A percentile compares a stretch with the other conserved stretches of the same genome.
These are phyloP conservation scores for Machaerirhynchus nigripectus DNA, from an alignment of 2,113 vertebrate genomes.

Conservation along the genomic window DNA sequence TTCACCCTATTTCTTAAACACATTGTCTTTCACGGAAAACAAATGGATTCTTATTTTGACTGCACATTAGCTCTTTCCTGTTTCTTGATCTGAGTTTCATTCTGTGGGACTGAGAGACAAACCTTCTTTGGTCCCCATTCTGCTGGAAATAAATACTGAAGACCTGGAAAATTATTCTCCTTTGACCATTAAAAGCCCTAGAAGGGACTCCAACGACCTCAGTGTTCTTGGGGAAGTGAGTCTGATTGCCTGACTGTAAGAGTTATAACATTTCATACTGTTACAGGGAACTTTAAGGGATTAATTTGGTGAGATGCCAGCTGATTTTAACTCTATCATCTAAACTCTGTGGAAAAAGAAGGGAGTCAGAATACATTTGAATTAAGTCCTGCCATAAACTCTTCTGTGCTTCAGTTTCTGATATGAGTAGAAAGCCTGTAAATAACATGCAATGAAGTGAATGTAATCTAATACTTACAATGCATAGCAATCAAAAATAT, in stretches of 20 bases:
- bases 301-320: background rate
- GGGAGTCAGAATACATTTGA: background rate
- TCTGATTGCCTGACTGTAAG: background rate
- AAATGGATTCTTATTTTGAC: background rate
- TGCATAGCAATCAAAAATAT: background rate
- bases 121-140: background rate
- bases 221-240: background rate
- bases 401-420: background rate
- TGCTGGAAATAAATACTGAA: background rate
- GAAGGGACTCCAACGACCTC: background rate
- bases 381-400: background rate
- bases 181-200: background rate
- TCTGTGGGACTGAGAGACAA: background rate
- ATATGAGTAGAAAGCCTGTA: background rate
- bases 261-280: background rate
- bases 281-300: background rate
- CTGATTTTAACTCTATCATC: background rate
- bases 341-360: background rate
- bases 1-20: background rate
- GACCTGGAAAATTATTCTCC: rapidly evolving
- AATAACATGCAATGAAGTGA: conserved; percentile 38
- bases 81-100: background rate
- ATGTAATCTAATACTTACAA: conserved; percentile 38
- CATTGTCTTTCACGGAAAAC: background rate
- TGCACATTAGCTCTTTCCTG: background rate